These are phyloP conservation scores for Bombus confusus DNA, from an alignment of 1,140 invertebrate species.

Conservation along the genomic window DNA sequence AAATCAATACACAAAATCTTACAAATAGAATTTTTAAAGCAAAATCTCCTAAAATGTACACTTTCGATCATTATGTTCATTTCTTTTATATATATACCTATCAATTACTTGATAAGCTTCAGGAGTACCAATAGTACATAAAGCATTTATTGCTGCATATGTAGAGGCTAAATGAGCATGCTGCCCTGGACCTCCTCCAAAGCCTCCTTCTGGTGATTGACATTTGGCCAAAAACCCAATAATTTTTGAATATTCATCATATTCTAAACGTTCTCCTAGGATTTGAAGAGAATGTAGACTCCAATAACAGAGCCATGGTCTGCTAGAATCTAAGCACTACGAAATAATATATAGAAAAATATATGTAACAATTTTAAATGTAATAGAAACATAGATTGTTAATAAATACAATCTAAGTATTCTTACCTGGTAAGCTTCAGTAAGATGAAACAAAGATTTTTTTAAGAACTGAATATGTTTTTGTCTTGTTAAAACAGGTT, in stretches of 20 bases:
- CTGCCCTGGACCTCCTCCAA: conserved; percentile 97
- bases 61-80: not conserved
- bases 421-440: conserved; percentile 87
- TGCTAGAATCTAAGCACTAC: conserved; percentile 94
- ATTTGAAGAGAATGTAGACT: conserved; percentile 94
- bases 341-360: conserved; percentile 53
- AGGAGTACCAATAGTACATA: conserved; percentile 93
- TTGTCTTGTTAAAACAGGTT: conserved; percentile 86
- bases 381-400: not conserved
- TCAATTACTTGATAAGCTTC: conserved; percentile 94
- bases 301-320: conserved; percentile 98
- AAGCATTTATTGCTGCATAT: conserved; percentile 97
- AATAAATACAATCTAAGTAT: not conserved
- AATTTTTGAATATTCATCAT: conserved; percentile 86
- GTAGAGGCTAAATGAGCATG: conserved; percentile 96
- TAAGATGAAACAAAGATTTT: conserved; percentile 86
- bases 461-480: conserved; percentile 88
- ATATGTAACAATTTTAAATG: not conserved
- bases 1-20: conserved; percentile 46
- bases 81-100: conserved; percentile 86
- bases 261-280: conserved; percentile 88
- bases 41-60: not conserved
- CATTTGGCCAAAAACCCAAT: conserved; percentile 89
- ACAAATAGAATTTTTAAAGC: not conserved
- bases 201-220: conserved; percentile 92